A percentile compares a stretch with the other conserved stretches of the same genome.
phyloP scores from a whole-genome alignment of 1,140 invertebrate species.

The Ceratina australensis region DNA sequence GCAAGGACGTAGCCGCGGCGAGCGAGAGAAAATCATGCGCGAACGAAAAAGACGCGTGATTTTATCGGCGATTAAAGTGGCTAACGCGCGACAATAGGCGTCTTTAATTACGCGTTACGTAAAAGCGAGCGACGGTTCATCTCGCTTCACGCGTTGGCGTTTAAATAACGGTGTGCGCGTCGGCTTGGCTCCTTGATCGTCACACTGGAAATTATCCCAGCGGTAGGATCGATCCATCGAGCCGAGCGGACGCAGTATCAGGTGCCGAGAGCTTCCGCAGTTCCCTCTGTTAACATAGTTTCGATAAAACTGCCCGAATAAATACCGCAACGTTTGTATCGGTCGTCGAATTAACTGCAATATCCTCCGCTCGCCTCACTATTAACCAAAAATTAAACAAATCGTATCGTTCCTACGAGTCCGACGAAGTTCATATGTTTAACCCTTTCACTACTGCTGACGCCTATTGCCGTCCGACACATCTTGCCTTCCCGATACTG shows the following conservation, averaged over 20 bases:
- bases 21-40: background rate
- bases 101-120: slow-evolving; percentile 46
- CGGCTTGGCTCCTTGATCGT: slow-evolving; percentile 40
- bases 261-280: background rate
- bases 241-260: background rate
- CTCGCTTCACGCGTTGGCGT: slow-evolving; percentile 38
- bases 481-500: too few species aligned
- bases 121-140: slow-evolving; percentile 14
- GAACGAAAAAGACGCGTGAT: background rate
- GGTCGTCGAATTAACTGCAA: background rate
- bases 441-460: too few species aligned
- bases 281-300: slow-evolving; percentile 17
- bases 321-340: background rate
- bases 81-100: slow-evolving; percentile 1
- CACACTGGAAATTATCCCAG: slow-evolving; percentile 40
- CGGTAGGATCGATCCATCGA: slow-evolving; percentile 30
- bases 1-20: too few species aligned
- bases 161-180: slow-evolving; percentile 6
- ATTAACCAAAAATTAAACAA: too few species aligned
- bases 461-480: too few species aligned
- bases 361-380: too few species aligned
- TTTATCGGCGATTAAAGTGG: slow-evolving; percentile 16
- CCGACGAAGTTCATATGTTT: too few species aligned
- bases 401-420: too few species aligned
- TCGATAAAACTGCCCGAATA: slow-evolving; percentile 1